Evolutionary conservation across 64 coral and sea anemone genomes (phyloP).

Genomic region (Hydrozoanthus tunicans): DNA sequence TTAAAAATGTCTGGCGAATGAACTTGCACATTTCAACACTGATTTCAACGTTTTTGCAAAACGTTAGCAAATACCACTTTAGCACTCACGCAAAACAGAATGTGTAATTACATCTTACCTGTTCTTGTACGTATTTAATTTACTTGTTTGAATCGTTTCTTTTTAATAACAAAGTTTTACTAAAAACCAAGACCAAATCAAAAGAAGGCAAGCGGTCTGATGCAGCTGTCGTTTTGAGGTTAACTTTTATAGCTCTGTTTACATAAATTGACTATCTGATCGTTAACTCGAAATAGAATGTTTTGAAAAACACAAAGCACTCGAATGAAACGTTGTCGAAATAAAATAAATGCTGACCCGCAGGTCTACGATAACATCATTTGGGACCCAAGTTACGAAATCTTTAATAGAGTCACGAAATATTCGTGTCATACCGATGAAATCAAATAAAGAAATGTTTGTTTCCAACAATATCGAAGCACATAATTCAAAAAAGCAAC

Average conservation of each 20-base stretch:
- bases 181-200: not conserved
- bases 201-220: not conserved
- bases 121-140: too few relatives aligned
- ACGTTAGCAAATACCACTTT: too few relatives aligned
- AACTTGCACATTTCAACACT: too few relatives aligned
- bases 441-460: not conserved
- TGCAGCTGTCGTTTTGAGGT: slow-evolving; percentile 8
- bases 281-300: slow-evolving; percentile 13
- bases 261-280: slow-evolving; percentile 30
- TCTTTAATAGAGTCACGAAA: not conserved
- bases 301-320: not conserved
- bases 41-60: too few relatives aligned
- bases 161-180: too few relatives aligned
- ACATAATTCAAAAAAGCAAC: not conserved
- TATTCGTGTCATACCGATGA: not conserved
- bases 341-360: not conserved
- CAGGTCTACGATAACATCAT: not conserved
- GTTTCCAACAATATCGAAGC: not conserved
- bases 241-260: slow-evolving; percentile 10
- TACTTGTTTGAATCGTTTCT: too few relatives aligned
- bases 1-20: too few relatives aligned
- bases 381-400: not conserved
- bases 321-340: slow-evolving; percentile 6
- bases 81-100: too few relatives aligned
- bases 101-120: too few relatives aligned